These are phyloP conservation scores for Scaptomyza caliginosa DNA, from an alignment of 2,888 invertebrate genomes.

Conservation along the genomic window DNA sequence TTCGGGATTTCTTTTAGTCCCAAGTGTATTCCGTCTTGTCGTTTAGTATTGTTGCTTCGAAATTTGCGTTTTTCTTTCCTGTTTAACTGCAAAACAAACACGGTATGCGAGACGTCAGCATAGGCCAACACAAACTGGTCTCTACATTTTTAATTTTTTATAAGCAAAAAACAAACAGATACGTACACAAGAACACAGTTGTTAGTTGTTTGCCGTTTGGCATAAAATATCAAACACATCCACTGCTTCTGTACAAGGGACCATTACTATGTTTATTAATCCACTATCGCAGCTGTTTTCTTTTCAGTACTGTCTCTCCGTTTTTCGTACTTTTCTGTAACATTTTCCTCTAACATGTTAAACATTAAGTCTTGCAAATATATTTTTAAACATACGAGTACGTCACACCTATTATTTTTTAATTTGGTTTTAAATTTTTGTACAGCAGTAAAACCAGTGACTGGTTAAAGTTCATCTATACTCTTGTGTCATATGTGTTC, in stretches of 20 bases:
- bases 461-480: slow-evolving; percentile 30
- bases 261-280: slow-evolving; percentile 16
- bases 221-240: slow-evolving; percentile 33
- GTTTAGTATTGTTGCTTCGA: too few species aligned
- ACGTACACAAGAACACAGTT: background rate
- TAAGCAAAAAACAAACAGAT: slow-evolving; percentile 38
- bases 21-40: too few species aligned
- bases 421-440: slow-evolving; percentile 11
- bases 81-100: too few species aligned
- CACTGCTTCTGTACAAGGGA: background rate
- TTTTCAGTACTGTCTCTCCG: background rate
- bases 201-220: slow-evolving; percentile 21
- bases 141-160: slow-evolving; percentile 60
- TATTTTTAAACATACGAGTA: too few species aligned
- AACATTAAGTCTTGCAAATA: too few species aligned
- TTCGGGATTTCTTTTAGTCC: too few species aligned
- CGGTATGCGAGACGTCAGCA: slow-evolving; percentile 22
- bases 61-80: too few species aligned
- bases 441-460: slow-evolving; percentile 17
- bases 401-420: slow-evolving; percentile 35
- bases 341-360: too few species aligned
- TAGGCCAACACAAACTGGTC: slow-evolving; percentile 1
- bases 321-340: too few species aligned
- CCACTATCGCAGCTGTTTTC: slow-evolving; percentile 16
- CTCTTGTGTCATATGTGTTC: background rate